Evolutionary conservation across 2,113 vertebrate genomes (phyloP), one percentile per base, ranked within the genome.

Genomic region (Anolis carolinensis): DNA sequence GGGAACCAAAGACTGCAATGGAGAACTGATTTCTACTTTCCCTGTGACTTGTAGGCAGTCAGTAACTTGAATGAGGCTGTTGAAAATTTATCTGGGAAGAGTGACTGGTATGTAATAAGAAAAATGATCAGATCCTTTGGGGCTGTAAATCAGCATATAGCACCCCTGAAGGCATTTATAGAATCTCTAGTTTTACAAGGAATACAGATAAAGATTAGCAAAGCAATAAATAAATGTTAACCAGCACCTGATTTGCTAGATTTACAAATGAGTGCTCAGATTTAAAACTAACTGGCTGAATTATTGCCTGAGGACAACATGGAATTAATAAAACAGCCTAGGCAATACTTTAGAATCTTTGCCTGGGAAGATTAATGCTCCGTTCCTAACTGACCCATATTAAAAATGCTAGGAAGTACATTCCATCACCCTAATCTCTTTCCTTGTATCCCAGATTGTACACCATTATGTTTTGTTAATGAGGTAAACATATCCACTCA

Each of bases 201-300:
- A 91, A 86, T 50, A 0, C 74, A 84, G 30, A 84, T 1, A 73
- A 32, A 59, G 73, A 25, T 88, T 83, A 86, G 62, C 14, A 86
- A 86, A 86, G 71, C 10, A 87, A 86, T 39, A 87, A 89, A 87
- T 48, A 89, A n/a, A 2, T 79, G 30, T 34, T 34, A 74, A 30
- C 59, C 44, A 59, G 30, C 74, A 89, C 84, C 0, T 48, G 7
- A 88, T 55, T 81, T 88, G 1, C 2, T 79, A 86, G 1, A 44
- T 88, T 91, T 89, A 30, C 68, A 92, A 90, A 81, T 71, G 13
- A 48, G 76, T 86, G 89, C 32, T 75, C 50, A 32, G 20, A 90
- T 32, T 59, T 86, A 90, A 93, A 86, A 65, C 1, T 88, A 90
- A 89, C 82, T 83, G 55, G 6, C 3, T 87, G 62, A 91, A 91